Conservation (phyloP, 1,140 invertebrate genomes). For the Trichogramma pretiosum region DNA sequence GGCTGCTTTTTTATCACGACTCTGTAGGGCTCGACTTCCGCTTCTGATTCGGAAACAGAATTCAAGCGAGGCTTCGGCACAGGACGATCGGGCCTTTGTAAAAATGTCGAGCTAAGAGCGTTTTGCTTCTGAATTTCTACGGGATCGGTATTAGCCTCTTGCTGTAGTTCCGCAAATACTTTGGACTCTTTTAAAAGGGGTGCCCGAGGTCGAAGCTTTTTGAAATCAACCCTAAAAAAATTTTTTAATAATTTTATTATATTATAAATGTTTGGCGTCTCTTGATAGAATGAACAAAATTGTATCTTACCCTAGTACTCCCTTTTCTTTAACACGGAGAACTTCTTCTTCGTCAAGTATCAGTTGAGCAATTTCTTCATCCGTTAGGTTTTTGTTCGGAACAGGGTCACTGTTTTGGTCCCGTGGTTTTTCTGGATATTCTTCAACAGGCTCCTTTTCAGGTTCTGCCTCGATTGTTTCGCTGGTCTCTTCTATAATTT, state of each 20-base stretch:
- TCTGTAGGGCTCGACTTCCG: constrained; percentile 35
- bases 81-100: constrained; percentile 59
- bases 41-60: constrained; percentile 24
- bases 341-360: constrained; percentile 60
- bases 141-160: constrained; percentile 39
- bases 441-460: constrained; percentile 17
- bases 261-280: too few relatives aligned
- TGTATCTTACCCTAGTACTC: constrained; percentile 56
- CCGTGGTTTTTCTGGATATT: constrained; percentile 28
- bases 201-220: constrained; percentile 56
- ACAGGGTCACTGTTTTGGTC: constrained; percentile 36
- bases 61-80: constrained; percentile 45
- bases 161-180: constrained; percentile 56
- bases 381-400: constrained; percentile 45
- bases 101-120: constrained; percentile 61
- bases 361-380: constrained; percentile 58
- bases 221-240: constrained; percentile 55
- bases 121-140: constrained; percentile 47
- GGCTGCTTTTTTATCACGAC: constrained; percentile 47
- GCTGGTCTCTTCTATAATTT: too few relatives aligned
- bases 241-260: too few relatives aligned
- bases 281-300: too few relatives aligned
- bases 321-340: constrained; percentile 54
- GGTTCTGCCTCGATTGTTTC: background rate
- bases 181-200: constrained; percentile 59